Base-by-base conservation (phyloP, 2,888 invertebrate genomes). In the Polyommatus icarus region DNA sequence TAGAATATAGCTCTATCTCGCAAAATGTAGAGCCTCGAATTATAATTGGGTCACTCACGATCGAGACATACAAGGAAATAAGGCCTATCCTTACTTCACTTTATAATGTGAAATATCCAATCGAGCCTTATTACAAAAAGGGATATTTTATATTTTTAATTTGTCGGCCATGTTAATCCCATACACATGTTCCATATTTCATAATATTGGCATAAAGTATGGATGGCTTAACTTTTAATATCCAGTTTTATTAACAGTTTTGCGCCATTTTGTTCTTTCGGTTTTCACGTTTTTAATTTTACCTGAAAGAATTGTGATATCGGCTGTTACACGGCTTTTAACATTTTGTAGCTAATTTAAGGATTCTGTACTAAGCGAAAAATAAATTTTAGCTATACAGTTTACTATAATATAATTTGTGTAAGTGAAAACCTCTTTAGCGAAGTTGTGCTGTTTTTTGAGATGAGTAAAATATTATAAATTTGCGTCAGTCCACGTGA, bases 171-270 rank as follows among this genome's bases (percentile, higher is more conserved):
- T 40, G 50, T 73, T 73, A 73, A 40, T 75, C 54, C 46, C 75
- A 75, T 29, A 54, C 54, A 50, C 29, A 29, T 50, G 73, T 73
- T 73, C 73, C 40, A 75, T 75, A 75, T 50, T 50, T 50, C 54
- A 75, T 46, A 73, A 73, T 50, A 50, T 50, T 75, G 75, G 50
- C 54, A 32, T 32, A 67, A 67, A 29, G 75, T 54, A 54, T 24
- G 75, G 46, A 54, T 4, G 75, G 75, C 54, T 75, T 75, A 75
- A 75, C 75, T 75, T 75, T 75, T 73, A 73, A 73, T 73, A 73
- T 46, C 24, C 67, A 67, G 67, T 67, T 73, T 73, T 46, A 73
- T 73, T 73, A 46, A 73, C 72, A 73, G 40, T 10, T 24, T 73
- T 10, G 46, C 40, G 6, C 24, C 0, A 18, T 73, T 50, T 54